Evolutionary conservation across 2,797 vertebrate genomes (phyloP), one percentile per base, ranked within the genome.

Genomic region (Melanotaenia trifasciata): DNA sequence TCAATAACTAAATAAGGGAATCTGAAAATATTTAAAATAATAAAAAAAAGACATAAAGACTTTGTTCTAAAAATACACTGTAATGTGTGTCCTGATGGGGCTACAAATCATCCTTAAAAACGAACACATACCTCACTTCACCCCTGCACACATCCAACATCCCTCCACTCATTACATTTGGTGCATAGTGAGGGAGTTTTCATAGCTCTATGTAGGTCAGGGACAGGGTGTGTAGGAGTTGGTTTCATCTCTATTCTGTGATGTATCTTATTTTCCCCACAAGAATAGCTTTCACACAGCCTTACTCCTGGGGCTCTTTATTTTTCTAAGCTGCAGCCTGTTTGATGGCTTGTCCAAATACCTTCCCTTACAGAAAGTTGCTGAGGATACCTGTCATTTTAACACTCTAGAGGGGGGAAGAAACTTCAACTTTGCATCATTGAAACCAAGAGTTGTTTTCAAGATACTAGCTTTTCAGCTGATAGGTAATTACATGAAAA

Each of bases 191-290:
- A 75, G 84, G 73, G 78, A 74, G 70, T 87, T 75, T 77, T 75
- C 74, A 62, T 67, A 73, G 78, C 84, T 72, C 66, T 86, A 92
- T 93, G 87, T 90, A 89, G 90, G 92, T 93, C 90, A 93, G 85
- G 73, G 79, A 83, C 77, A 80, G 91, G 90, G 92, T 87, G 92
- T 93, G 92, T 85, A 85, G 84, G 84, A 88, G 83, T 87, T 77
- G 62, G 87, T 83, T 93, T 92, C 83, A 87, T 92, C 87, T 88
- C 70, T 28, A 58, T 87, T 88, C 83, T 87, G 77, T 87, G 77
- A 89, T 87, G 81, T 64, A 43, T 88, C 86, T 87, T 78, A 76
- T 86, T 86, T 89, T 82, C 64, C 85, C 69, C 77, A 81, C 38
- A 82, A 86, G 83, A 89, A 88, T 75, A 83, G 82, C 80, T 79